A percentile compares a stretch with the other conserved stretches of the same genome.
phyloP scores from a whole-genome alignment of 2,113 vertebrate species.

The Tragulus kanchil region DNA sequence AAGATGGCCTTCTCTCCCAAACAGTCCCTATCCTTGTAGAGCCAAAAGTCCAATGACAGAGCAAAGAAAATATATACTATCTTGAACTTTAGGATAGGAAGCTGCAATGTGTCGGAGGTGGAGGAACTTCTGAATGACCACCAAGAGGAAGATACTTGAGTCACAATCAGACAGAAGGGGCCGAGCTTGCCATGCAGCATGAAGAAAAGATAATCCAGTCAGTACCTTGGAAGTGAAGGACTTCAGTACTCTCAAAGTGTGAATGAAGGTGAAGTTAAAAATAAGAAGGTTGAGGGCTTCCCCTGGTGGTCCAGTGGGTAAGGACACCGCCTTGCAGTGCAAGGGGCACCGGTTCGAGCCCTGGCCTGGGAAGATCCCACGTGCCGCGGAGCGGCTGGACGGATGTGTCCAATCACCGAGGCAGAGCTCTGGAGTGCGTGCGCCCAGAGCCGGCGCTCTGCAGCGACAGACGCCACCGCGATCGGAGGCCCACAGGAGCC shows the following conservation, averaged over 20 bases:
- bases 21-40: background rate
- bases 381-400: fast-evolving
- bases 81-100: background rate
- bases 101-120: background rate
- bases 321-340: background rate
- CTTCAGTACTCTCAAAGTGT: background rate
- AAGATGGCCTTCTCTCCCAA: background rate
- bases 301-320: background rate
- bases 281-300: background rate
- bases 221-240: background rate
- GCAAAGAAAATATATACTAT: background rate
- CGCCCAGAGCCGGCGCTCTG: too few species aligned
- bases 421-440: too few species aligned
- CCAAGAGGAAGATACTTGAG: background rate
- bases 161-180: background rate
- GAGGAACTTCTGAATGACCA: background rate
- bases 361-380: background rate
- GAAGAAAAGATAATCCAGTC: background rate
- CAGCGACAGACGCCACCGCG: too few species aligned
- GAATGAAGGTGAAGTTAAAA: background rate
- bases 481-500: too few species aligned
- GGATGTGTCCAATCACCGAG: too few species aligned
- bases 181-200: background rate
- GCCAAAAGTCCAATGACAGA: background rate
- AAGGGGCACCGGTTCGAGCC: background rate